Evolutionary conservation across 2,113 vertebrate species (phyloP).

Genomic region (Thunnus maccoyii): DNA sequence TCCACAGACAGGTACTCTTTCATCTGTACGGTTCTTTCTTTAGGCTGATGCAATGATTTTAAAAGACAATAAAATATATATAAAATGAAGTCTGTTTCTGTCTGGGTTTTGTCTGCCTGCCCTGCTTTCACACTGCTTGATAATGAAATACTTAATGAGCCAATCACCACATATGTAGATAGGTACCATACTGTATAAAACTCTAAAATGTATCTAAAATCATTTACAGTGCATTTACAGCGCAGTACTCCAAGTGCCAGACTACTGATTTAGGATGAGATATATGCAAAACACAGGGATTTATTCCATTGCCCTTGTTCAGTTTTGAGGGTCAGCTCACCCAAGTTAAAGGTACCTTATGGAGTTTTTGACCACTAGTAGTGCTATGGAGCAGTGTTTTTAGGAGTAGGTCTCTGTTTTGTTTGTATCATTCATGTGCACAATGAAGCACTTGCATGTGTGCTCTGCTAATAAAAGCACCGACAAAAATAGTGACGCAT

Average conservation of each 20-base stretch:
- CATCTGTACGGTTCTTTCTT: conserved; percentile 88
- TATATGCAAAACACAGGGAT: too few relatives aligned
- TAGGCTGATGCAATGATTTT: conserved; percentile 80
- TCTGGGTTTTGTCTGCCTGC: neutral
- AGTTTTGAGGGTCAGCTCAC: neutral
- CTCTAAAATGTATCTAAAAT: too few relatives aligned
- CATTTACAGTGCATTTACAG: too few relatives aligned
- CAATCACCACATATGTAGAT: neutral
- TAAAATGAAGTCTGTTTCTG: conserved; percentile 46
- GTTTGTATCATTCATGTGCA: too few relatives aligned
- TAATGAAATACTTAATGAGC: neutral
- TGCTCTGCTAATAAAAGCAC: neutral
- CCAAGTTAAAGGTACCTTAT: neutral
- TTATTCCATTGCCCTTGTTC: neutral
- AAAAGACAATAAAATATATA: conserved; percentile 83
- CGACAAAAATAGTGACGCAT: neutral
- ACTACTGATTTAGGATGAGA: too few relatives aligned
- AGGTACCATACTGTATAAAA: too few relatives aligned
- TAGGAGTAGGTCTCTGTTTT: too few relatives aligned
- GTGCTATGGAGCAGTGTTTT: too few relatives aligned
- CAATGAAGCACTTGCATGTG: too few relatives aligned
- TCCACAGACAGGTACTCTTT: conserved; percentile 86
- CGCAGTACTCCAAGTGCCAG: too few relatives aligned
- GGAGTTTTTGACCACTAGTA: too few relatives aligned
- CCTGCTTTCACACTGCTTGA: too few relatives aligned